Conservation (phyloP, 2,113 vertebrate species). For the Hassar affinis region DNA sequence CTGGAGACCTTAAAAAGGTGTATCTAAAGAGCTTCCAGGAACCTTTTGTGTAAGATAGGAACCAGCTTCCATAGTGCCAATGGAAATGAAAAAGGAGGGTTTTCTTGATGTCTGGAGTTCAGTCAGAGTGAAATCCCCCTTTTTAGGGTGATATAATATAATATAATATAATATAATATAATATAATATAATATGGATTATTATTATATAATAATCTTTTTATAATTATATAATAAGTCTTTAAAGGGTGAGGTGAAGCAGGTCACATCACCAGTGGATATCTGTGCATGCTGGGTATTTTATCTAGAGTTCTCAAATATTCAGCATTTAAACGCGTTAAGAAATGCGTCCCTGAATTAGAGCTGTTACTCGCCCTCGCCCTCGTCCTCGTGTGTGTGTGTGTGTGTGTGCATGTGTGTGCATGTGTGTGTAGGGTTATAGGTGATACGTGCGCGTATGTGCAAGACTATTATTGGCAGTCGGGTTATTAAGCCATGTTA, state of each 20-base stretch:
- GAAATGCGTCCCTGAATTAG: not conserved
- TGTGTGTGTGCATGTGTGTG: conserved; percentile 15
- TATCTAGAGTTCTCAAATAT: not conserved
- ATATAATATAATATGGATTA: no score
- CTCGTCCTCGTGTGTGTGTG: not conserved
- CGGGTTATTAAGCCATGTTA: not conserved
- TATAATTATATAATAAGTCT: no score
- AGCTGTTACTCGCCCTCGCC: no score
- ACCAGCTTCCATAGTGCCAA: not conserved
- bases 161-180: no score
- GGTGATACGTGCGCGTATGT: not conserved
- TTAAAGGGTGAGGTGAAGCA: not conserved
- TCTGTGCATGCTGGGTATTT: not conserved
- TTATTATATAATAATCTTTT: no score
- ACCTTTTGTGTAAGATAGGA: not conserved
- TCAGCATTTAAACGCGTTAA: not conserved
- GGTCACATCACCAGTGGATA: not conserved
- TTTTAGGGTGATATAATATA: no score
- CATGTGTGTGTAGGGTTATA: conserved; percentile 29
- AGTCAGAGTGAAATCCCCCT: not conserved
- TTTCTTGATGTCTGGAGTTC: not conserved
- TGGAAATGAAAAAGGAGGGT: not conserved
- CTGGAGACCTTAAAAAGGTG: not conserved
- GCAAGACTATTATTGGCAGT: not conserved
- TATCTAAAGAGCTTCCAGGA: not conserved